Evolutionary conservation across 2,888 invertebrate species (phyloP).

Genomic region (Zelleria hepariella): DNA sequence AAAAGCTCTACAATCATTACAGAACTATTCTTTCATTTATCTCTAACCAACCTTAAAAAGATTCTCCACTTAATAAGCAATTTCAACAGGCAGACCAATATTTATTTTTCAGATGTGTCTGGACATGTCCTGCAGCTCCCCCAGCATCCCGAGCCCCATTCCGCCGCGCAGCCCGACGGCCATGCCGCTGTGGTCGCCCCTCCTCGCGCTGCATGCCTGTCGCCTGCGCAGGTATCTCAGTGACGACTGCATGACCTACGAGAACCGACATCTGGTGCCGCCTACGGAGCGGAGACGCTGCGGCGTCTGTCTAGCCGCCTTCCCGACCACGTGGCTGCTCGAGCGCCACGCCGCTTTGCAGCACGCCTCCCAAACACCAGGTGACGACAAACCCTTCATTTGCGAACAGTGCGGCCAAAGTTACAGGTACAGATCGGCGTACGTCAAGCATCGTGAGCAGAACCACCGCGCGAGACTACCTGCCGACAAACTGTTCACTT

Average conservation of each 20-base stretch:
- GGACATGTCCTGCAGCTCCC: constrained; percentile 53
- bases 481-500: constrained; percentile 91
- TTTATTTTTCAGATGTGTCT: constrained; percentile 49
- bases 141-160: constrained; percentile 41
- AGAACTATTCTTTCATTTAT: constrained; percentile 45
- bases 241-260: constrained; percentile 65
- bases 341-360: constrained; percentile 89
- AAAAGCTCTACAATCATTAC: constrained; percentile 78
- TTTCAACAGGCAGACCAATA: constrained; percentile 18
- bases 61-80: no score
- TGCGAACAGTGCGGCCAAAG: constrained; percentile 94
- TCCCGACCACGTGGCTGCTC: constrained; percentile 89
- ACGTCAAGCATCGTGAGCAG: constrained; percentile 83
- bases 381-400: constrained; percentile 90
- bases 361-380: constrained; percentile 77
- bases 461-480: constrained; percentile 90
- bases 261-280: constrained; percentile 38
- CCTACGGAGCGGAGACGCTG: constrained; percentile 74
- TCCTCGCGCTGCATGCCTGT: constrained; percentile 60
- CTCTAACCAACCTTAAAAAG: no score
- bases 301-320: constrained; percentile 87
- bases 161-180: constrained; percentile 43
- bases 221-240: constrained; percentile 62
- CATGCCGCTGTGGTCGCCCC: constrained; percentile 59
- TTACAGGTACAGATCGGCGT: constrained; percentile 88